These are phyloP conservation scores for Pardalotus punctatus DNA, from an alignment of 2,113 vertebrate species.

Conservation along the genomic window DNA sequence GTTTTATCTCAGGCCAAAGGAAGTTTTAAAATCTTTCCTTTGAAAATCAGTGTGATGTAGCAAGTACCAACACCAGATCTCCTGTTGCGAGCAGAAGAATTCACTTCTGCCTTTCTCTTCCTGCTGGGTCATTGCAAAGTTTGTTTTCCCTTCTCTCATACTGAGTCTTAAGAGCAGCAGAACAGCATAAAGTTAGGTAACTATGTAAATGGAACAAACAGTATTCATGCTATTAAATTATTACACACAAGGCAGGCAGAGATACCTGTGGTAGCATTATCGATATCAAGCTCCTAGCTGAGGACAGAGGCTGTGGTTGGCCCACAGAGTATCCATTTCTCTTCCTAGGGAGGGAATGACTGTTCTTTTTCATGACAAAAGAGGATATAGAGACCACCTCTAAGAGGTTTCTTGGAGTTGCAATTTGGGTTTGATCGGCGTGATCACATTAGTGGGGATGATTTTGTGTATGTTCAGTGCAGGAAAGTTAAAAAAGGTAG, in stretches of 20 bases:
- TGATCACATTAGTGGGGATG: accelerated
- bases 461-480: background rate
- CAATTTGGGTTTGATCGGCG: background rate
- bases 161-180: slow-evolving; percentile 12
- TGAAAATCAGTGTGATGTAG: slow-evolving; percentile 45
- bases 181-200: slow-evolving; percentile 36
- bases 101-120: slow-evolving; percentile 16
- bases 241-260: background rate
- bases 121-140: slow-evolving; percentile 43
- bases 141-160: slow-evolving; percentile 44
- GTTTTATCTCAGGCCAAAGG: slow-evolving; percentile 38
- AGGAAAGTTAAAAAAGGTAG: background rate
- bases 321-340: background rate
- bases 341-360: background rate
- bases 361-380: background rate
- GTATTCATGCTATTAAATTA: background rate
- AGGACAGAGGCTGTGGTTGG: background rate
- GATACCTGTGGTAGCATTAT: background rate
- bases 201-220: slow-evolving; percentile 36
- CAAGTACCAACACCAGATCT: slow-evolving; percentile 43
- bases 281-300: background rate
- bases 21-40: slow-evolving; percentile 55
- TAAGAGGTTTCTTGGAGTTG: background rate
- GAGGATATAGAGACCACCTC: background rate
- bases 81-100: slow-evolving; percentile 15